Evolutionary conservation across 2,797 vertebrate species (phyloP).

Genomic region (Tragelaphus oryx): DNA sequence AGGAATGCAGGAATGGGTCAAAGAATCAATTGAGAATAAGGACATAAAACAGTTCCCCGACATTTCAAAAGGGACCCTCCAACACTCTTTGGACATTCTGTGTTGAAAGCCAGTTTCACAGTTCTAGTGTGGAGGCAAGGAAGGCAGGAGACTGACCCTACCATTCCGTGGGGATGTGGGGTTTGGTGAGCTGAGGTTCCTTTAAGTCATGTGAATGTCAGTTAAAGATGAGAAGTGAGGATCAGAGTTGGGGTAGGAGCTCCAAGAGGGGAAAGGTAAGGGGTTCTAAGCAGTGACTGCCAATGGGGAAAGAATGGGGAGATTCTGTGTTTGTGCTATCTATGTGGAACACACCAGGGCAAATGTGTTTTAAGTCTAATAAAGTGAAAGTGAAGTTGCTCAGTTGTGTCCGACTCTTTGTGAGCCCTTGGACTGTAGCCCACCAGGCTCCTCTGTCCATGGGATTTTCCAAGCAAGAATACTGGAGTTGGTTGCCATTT

Average conservation of each 20-base stretch:
- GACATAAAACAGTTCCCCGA: not conserved
- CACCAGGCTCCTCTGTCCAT: no score
- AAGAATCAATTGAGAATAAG: not conserved
- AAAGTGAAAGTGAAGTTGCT: no score
- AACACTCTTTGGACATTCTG: not conserved
- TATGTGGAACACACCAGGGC: not conserved
- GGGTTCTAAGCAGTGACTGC: not conserved
- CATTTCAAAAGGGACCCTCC: not conserved
- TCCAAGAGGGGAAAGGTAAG: no score
- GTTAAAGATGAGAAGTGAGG: not conserved
- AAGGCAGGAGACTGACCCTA: not conserved
- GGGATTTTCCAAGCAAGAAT: no score
- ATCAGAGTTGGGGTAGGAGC: no score
- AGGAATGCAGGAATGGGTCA: not conserved
- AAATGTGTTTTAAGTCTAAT: no score
- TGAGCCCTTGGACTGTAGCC: no score
- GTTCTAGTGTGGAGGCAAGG: no score
- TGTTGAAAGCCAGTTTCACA: not conserved
- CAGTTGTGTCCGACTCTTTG: no score
- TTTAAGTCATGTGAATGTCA: not conserved
- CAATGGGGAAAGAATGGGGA: accelerated
- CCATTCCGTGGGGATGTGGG: not conserved
- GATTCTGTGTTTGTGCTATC: not conserved
- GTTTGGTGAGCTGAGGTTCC: not conserved
- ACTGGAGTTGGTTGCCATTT: no score